A percentile compares a stretch with the other conserved stretches of the same genome.
Conservation (phyloP, 2,797 vertebrate species). For the Gallinago solitaria region DNA sequence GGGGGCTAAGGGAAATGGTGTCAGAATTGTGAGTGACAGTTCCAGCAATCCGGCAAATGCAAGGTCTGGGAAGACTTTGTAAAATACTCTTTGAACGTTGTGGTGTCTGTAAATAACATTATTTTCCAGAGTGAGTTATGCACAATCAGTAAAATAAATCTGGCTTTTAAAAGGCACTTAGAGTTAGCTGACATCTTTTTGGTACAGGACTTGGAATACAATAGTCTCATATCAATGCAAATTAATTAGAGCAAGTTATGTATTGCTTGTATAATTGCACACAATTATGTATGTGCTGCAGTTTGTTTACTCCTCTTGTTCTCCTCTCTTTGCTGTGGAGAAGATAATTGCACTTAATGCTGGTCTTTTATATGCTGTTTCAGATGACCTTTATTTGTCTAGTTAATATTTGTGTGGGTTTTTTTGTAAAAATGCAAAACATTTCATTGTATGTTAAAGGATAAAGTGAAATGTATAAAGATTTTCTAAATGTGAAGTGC, state of each 20-base stretch:
- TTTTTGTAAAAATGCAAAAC: not conserved
- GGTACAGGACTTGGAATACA: not conserved
- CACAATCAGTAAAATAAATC: not conserved
- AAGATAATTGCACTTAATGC: not conserved
- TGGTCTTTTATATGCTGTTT: not conserved
- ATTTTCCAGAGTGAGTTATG: not conserved
- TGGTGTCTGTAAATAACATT: not conserved
- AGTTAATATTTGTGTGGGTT: not conserved
- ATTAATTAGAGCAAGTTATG: not conserved
- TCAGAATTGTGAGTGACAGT: not conserved
- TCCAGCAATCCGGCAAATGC: not conserved
- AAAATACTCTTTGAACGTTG: not conserved
- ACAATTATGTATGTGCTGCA: not conserved
- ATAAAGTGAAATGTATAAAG: not conserved
- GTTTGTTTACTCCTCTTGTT: not conserved
- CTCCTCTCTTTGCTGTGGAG: not conserved
- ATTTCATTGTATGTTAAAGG: not conserved
- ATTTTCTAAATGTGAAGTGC: not conserved
- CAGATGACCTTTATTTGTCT: not conserved
- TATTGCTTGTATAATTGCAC: not conserved
- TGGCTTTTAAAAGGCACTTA: not conserved
- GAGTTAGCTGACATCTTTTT: not conserved
- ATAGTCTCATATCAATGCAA: not conserved
- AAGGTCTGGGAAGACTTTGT: not conserved
- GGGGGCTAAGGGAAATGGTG: not conserved